phyloP scores from a whole-genome alignment of 2,113 vertebrate species.

The Caloenas nicobarica region DNA sequence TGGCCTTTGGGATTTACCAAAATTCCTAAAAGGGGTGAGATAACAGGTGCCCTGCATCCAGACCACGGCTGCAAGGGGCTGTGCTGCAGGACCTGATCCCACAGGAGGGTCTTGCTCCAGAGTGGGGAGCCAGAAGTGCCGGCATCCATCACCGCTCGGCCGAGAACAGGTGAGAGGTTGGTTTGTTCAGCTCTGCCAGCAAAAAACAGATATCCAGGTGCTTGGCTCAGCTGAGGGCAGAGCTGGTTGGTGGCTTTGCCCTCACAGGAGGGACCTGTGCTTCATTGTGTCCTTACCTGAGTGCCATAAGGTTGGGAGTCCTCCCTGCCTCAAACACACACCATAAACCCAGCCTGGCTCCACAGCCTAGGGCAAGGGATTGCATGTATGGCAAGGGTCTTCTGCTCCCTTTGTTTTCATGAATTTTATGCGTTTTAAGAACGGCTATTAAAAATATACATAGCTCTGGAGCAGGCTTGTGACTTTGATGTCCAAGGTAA shows the following conservation, averaged over 20 bases:
- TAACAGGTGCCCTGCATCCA: background rate
- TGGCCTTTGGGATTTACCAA: background rate
- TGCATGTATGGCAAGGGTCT: background rate
- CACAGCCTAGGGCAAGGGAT: background rate
- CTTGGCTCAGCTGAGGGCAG: background rate
- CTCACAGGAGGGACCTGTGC: background rate
- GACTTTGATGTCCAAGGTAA: background rate
- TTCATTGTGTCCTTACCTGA: background rate
- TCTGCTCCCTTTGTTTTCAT: background rate
- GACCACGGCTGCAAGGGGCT: background rate
- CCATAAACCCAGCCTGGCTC: background rate
- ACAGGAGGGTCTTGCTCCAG: background rate
- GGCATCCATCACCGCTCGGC: fast-evolving
- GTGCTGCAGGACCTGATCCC: background rate
- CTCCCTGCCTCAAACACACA: background rate
- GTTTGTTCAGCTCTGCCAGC: background rate
- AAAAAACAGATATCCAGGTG: background rate
- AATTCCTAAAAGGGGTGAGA: background rate
- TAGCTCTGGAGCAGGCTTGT: background rate
- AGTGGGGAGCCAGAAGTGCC: background rate
- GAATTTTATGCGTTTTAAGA: background rate
- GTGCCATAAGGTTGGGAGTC: background rate
- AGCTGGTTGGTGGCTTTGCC: background rate
- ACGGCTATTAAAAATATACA: too few species aligned
- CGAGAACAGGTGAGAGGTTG: background rate